These are phyloP conservation scores for Semaprochilodus insignis DNA, from an alignment of 2,797 vertebrate species.

Conservation along the genomic window DNA sequence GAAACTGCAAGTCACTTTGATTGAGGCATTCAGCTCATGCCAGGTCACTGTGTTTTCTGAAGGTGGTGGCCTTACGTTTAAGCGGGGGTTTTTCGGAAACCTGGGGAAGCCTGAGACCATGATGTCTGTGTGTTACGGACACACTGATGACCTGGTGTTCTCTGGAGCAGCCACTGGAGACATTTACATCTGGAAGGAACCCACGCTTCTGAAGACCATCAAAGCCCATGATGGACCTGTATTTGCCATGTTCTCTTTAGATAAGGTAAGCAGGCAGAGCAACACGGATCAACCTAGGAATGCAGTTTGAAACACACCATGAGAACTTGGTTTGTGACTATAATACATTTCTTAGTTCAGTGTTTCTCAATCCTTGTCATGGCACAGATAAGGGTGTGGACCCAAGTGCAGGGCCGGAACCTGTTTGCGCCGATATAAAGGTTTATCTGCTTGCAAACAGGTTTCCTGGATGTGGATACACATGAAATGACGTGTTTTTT, in stretches of 20 bases:
- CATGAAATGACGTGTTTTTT: too few relatives aligned
- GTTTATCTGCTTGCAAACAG: too few relatives aligned
- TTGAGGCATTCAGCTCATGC: background rate
- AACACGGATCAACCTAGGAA: too few relatives aligned
- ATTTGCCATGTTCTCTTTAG: constrained; percentile 93
- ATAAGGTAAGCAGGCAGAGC: constrained; percentile 82
- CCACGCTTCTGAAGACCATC: constrained; percentile 87
- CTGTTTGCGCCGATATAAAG: too few relatives aligned
- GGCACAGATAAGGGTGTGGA: too few relatives aligned
- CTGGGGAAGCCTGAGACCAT: constrained; percentile 90
- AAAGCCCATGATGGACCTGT: constrained; percentile 96
- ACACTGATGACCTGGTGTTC: constrained; percentile 89
- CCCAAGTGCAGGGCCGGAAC: too few relatives aligned
- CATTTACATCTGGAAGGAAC: constrained; percentile 94
- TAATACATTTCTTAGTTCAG: too few relatives aligned
- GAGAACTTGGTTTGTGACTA: too few relatives aligned
- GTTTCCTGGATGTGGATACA: too few relatives aligned
- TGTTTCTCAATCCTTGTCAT: too few relatives aligned
- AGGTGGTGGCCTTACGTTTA: constrained; percentile 93
- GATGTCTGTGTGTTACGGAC: constrained; percentile 92
- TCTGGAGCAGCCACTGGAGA: constrained; percentile 93
- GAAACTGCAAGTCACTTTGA: too few relatives aligned
- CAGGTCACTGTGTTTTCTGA: background rate
- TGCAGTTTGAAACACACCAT: too few relatives aligned
- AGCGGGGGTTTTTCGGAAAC: constrained; percentile 87